Conservation (phyloP, 2,113 vertebrate species). For the Electrona antarctica region DNA sequence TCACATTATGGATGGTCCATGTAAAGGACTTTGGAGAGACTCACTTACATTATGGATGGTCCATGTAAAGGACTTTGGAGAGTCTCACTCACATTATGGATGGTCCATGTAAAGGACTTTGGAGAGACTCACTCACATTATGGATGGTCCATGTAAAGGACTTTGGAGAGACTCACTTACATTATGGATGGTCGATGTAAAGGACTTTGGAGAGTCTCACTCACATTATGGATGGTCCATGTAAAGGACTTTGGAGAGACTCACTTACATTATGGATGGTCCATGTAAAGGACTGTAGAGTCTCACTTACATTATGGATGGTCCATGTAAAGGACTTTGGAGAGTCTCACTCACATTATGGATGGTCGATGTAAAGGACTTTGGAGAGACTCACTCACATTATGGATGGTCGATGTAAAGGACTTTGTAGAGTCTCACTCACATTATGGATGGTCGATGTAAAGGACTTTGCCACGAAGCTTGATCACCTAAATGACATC, state of each 20-base stretch:
- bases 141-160: constrained; percentile 44
- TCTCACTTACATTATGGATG: neutral
- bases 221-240: constrained; percentile 27
- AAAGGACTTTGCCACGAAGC: constrained; percentile 50
- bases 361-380: too few species aligned
- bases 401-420: constrained; percentile 44
- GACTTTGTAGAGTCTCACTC: constrained; percentile 46
- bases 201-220: too few species aligned
- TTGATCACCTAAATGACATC: constrained; percentile 64
- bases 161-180: too few species aligned
- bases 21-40: too few species aligned
- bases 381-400: too few species aligned
- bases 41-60: constrained; percentile 7
- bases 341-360: too few species aligned
- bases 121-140: too few species aligned
- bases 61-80: too few species aligned
- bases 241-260: too few species aligned
- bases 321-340: too few species aligned
- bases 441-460: constrained; percentile 56
- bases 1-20: constrained; percentile 27
- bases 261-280: constrained; percentile 7
- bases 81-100: too few species aligned
- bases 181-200: constrained; percentile 34
- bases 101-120: too few species aligned
- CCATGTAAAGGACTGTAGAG: constrained; percentile 23